Percentiles rank a stretch among this genome's conserved stretches.
phyloP scores from a whole-genome alignment of 2,113 vertebrate species.

The Alligator mississippiensis region DNA sequence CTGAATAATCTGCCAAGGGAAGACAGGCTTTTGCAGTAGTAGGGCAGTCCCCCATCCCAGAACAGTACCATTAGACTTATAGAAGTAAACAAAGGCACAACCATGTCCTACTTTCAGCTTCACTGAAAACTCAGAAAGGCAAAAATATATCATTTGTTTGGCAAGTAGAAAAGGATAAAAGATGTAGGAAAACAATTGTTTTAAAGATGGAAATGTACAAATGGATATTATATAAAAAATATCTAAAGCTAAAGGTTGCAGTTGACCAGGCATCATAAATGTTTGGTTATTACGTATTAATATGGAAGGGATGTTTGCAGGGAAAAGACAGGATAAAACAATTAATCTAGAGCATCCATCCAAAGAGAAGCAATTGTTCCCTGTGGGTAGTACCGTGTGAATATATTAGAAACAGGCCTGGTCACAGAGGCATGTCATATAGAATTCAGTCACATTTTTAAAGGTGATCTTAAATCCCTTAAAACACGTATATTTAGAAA shows the following conservation, averaged over 20 bases:
- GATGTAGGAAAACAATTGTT: not conserved
- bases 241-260: not conserved
- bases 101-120: conserved; percentile 11
- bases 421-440: not conserved
- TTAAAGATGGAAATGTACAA: not conserved
- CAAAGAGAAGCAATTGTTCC: conserved; percentile 44
- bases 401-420: conserved; percentile 5
- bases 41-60: not conserved
- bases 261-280: conserved; percentile 19
- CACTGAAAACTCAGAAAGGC: not conserved
- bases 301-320: conserved; percentile 40
- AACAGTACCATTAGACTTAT: not conserved
- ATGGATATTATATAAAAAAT: not conserved
- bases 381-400: not conserved
- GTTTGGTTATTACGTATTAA: conserved; percentile 28
- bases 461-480: conserved; percentile 11
- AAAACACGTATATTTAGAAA: not conserved
- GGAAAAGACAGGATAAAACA: conserved; percentile 24
- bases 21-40: not conserved
- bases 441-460: not conserved
- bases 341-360: conserved; percentile 45
- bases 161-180: conserved; percentile 12
- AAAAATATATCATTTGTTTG: not conserved
- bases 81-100: not conserved
- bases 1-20: not conserved